A percentile compares a stretch with the other conserved stretches of the same genome.
Conservation (phyloP, 2,113 vertebrate species). For the Thunnus thynnus region DNA sequence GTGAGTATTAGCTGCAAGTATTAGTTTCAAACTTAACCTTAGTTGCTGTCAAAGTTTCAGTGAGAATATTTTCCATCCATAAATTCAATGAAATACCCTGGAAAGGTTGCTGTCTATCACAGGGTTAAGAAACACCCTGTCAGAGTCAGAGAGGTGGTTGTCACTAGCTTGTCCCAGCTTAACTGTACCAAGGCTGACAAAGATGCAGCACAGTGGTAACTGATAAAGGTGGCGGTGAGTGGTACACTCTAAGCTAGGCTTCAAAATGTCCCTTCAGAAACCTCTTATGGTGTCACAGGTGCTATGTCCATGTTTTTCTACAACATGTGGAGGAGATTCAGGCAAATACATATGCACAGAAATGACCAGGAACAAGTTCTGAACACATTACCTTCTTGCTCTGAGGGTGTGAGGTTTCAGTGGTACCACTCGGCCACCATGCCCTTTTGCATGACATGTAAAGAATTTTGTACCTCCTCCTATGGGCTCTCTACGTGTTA, state of each 20-base stretch:
- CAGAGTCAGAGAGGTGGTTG: background rate
- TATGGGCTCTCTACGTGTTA: conserved; percentile 1
- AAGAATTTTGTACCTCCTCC: conserved; percentile 4
- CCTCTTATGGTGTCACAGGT: background rate
- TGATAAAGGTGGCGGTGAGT: background rate
- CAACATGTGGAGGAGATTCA: background rate
- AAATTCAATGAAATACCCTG: background rate
- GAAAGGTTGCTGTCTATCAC: background rate
- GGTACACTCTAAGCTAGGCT: background rate
- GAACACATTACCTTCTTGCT: background rate
- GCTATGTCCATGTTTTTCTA: background rate
- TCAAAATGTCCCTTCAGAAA: background rate
- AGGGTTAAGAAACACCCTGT: background rate
- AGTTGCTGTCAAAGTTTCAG: background rate
- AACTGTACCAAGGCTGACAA: background rate
- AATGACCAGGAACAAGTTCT: background rate
- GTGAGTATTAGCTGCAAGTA: no score
- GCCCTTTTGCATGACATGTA: conserved; percentile 16
- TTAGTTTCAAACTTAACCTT: background rate
- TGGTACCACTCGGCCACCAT: background rate
- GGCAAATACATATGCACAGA: background rate
- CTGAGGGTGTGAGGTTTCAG: background rate
- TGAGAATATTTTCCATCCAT: background rate
- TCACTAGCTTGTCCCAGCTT: background rate
- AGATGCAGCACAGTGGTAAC: background rate